Evolutionary conservation across 2,113 vertebrate species (phyloP), one percentile per base, ranked within the genome.

Genomic region (Thamnaconus septentrionalis): DNA sequence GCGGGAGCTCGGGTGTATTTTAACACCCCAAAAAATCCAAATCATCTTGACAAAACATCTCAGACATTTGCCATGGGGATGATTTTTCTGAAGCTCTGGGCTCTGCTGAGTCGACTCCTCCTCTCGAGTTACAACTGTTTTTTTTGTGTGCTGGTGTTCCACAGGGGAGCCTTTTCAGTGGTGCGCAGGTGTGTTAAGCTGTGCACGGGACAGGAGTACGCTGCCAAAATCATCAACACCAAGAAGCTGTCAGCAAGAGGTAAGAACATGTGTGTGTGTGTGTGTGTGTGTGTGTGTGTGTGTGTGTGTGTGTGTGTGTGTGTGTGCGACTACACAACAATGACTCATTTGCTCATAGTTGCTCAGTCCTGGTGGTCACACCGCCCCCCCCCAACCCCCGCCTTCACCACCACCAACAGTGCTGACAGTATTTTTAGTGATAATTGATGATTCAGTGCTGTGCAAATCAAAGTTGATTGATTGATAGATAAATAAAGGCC

Each of bases 161-260:
- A 5, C 76, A 98, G 96, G 90, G 96, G 96, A 89, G 96, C 96
- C 8, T 98, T 98, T 90, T 98, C 96, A 41, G 94, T 98, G 70
- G 96, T 98, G 83, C 94, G 96, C 73, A 93, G 96, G 80, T 98
- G 96, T 60, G 95, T 97, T 59, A 98, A 98, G 91, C 93, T 98
- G 82, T 96, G 95, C 73, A 95, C 94, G 0, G 96, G 96, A 80
- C 96, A 98, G 78, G 96, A 98, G 74, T 94, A 97, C 0, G 96
- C 96, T 0, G 96, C 96, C 79, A 98, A 98, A 94, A 98, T 98
- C 85, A 98, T 98, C 92, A 98, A 98, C 91, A 98, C 96, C 87
- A 98, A 98, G 94, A 98, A 97, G 88, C 92, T 98, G 59, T 97
- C 95, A 0, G 96, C 96, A 69, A 92, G 96, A 95, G 96, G 96